Base-by-base conservation (phyloP, 2,797 vertebrate genomes). In the Decapterus maruadsi region DNA sequence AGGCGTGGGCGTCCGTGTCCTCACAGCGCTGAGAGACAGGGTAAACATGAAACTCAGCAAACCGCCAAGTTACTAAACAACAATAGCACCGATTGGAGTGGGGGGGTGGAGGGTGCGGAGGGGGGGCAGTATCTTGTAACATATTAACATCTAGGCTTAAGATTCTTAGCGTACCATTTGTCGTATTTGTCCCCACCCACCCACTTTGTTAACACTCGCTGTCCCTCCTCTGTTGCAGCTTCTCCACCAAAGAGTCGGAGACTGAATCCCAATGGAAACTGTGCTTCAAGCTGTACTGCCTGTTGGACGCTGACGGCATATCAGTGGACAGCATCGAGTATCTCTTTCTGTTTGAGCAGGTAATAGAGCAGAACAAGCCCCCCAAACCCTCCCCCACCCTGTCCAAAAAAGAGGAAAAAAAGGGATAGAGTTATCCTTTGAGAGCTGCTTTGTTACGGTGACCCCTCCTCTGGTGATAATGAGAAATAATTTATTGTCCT, bases 281-380 rank as follows among this genome's bases (percentile, higher is more conserved):
- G 65, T 97, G 96, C 88, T 97, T 99, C 93, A 98, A 97, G 78
- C 96, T 98, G 77, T 98, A 98, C 64, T 97, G 97, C 72, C 95
- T 97, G 80, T 83, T 99, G 91, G 97, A 97, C 55, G 95, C 95
- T 0, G 97, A 98, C 77, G 94, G 91, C 10, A 96, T 98, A 85
- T 95, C 96, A 0, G 94, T 94, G 10, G 96, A 98, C 84, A 96
- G 96, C 88, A 94, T 98, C 8, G 97, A 98, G 90, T 96, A 97
- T 45, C 93, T 96, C 63, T 96, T 99, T 88, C 96, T 99, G 56
- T 99, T 97, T 8, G 97, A 98, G 89, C 97, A 98, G 97, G 97
- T 99, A 93, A 92, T 55, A 64, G 29, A 77, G 66, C 65, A 69
- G 63, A 85, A 73, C 50, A 40, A 26, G 26, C 26, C 26, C 26